phyloP scores from a whole-genome alignment of 1,140 invertebrate genomes.

The Lasioglossum albipes region DNA sequence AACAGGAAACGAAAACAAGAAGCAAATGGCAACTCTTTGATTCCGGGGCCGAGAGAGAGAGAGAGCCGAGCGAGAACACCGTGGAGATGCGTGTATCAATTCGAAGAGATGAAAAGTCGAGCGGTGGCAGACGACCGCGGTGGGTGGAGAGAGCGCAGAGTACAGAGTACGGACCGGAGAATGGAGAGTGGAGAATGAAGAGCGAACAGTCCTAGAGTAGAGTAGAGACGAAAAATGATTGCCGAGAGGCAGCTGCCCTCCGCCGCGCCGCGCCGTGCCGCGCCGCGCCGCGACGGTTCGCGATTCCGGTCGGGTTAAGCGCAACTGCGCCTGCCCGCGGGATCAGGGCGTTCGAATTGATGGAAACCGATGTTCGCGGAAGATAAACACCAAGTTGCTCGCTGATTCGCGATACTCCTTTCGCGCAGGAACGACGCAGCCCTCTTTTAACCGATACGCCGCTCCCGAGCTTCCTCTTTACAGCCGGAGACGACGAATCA shows the following conservation, averaged over 20 bases:
- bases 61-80: not conserved
- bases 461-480: not conserved
- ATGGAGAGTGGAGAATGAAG: no score
- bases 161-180: no score
- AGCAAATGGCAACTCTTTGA: not conserved
- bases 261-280: no score
- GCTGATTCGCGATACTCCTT: not conserved
- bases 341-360: not conserved
- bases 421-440: no score
- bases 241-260: constrained; percentile 35
- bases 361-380: not conserved
- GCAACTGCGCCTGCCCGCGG: not conserved
- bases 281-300: no score
- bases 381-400: not conserved
- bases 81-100: constrained; percentile 29
- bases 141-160: constrained; percentile 12
- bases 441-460: not conserved
- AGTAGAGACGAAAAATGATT: constrained; percentile 22
- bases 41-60: not conserved
- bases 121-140: not conserved
- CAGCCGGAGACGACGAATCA: no score
- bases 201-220: no score
- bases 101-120: constrained; percentile 40
- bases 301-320: not conserved
- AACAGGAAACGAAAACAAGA: not conserved